These are phyloP conservation scores for Torymus tubicola DNA, from an alignment of 2,888 invertebrate species.

Conservation along the genomic window DNA sequence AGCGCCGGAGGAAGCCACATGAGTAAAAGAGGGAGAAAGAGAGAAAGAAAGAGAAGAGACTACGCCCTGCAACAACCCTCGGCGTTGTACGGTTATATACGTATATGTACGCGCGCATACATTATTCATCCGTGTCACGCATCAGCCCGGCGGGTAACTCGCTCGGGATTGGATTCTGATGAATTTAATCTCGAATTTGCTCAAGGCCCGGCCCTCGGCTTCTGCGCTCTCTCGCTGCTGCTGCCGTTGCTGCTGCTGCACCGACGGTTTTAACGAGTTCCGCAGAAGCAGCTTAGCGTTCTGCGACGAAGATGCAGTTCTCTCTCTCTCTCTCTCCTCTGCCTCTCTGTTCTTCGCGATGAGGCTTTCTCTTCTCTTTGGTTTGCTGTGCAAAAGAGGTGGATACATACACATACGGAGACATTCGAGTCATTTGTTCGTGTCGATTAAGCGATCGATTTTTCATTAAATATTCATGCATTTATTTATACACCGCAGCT, in stretches of 20 bases:
- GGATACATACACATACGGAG: too few relatives aligned
- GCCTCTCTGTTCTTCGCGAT: neutral
- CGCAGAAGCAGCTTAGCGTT: conserved; percentile 5
- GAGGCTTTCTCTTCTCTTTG: neutral
- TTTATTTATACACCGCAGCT: conserved; percentile 36
- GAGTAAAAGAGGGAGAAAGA: too few relatives aligned
- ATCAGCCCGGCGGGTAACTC: conserved; percentile 67
- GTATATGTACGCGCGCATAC: conserved; percentile 64
- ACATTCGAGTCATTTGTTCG: conserved; percentile 48
- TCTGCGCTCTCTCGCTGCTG: too few relatives aligned
- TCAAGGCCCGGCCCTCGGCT: conserved; percentile 62
- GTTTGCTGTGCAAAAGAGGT: too few relatives aligned
- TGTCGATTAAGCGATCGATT: conserved; percentile 58
- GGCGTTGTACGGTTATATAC: neutral
- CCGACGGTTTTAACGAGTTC: conserved; percentile 71
- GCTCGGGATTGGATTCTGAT: conserved; percentile 74
- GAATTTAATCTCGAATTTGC: conserved; percentile 75
- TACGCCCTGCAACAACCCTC: neutral
- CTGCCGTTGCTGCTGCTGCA: too few relatives aligned
- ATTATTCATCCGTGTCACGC: conserved; percentile 70
- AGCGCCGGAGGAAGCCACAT: conserved; percentile 39
- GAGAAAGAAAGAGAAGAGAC: too few relatives aligned
- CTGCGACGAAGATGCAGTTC: neutral
- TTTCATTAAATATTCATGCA: conserved; percentile 47
- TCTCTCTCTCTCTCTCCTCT: neutral